These are phyloP conservation scores for Thumatha senex DNA, from an alignment of 2,888 invertebrate genomes.

Conservation along the genomic window DNA sequence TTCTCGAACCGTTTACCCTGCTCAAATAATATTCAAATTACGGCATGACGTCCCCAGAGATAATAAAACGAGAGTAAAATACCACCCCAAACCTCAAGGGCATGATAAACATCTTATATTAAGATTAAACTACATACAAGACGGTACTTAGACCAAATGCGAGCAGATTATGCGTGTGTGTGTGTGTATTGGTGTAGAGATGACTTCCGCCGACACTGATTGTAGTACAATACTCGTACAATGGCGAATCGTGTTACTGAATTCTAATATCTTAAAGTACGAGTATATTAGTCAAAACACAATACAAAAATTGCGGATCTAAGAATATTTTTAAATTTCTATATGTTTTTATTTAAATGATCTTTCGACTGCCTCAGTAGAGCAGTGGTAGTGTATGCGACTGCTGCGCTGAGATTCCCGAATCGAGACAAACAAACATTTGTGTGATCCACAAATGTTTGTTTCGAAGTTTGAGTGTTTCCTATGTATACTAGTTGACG, in stretches of 20 bases:
- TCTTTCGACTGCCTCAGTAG: too few relatives aligned
- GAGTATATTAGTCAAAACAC: not conserved
- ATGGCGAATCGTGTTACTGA: not conserved
- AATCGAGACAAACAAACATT: too few relatives aligned
- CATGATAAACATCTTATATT: constrained; percentile 6
- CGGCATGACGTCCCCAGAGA: constrained; percentile 16
- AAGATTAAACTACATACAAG: constrained; percentile 8
- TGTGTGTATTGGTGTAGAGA: not conserved
- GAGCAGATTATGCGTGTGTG: too few relatives aligned
- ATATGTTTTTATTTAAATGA: too few relatives aligned
- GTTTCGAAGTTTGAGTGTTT: too few relatives aligned
- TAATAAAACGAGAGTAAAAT: constrained; percentile 10
- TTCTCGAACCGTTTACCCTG: too few relatives aligned
- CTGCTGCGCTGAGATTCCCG: too few relatives aligned
- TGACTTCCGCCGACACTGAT: not conserved
- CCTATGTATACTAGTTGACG: too few relatives aligned
- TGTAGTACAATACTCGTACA: not conserved
- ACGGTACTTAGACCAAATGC: constrained; percentile 1
- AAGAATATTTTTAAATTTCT: too few relatives aligned
- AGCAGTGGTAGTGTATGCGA: too few relatives aligned
- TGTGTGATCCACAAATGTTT: too few relatives aligned
- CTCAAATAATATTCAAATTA: constrained; percentile 19
- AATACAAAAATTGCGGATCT: too few relatives aligned
- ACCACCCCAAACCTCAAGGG: constrained; percentile 13
- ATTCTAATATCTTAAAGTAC: not conserved